Percentiles rank a stretch among this genome's conserved stretches.
Conservation (phyloP, 2,888 invertebrate species). For the Seladonia tumulorum region DNA sequence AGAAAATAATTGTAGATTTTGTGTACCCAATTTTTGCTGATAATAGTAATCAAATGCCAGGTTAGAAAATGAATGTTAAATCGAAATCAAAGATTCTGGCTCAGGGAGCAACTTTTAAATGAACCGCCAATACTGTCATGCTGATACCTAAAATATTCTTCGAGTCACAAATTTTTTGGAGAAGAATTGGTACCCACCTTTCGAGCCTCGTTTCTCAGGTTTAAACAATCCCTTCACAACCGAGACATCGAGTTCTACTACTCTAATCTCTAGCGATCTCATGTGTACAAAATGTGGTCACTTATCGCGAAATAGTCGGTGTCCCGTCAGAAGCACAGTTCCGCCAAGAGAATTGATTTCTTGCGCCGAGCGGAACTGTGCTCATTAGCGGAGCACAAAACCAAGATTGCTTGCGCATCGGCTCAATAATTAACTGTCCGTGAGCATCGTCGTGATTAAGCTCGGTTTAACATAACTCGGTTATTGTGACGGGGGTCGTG, state of each 20-base stretch:
- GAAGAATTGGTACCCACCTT: too few species aligned
- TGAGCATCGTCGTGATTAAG: neutral
- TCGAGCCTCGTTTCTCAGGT: too few species aligned
- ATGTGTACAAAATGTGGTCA: neutral
- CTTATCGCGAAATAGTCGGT: neutral
- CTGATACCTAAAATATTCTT: neutral
- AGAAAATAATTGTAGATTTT: too few species aligned
- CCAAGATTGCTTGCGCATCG: neutral
- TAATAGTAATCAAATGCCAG: too few species aligned
- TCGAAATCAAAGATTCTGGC: too few species aligned
- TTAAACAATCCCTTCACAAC: neutral
- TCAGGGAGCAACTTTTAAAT: too few species aligned
- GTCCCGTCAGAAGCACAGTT: neutral
- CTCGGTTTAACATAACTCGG: constrained; percentile 1
- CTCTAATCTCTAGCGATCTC: neutral
- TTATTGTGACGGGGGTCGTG: neutral
- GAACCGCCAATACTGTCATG: neutral
- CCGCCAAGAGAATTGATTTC: constrained; percentile 4
- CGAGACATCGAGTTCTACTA: neutral
- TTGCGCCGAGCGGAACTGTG: neutral
- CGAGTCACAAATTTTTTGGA: neutral
- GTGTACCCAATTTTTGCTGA: too few species aligned
- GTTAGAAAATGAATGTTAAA: too few species aligned
- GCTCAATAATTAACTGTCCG: neutral
- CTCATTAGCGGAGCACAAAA: neutral